Evolutionary conservation across 2,113 vertebrate genomes (phyloP), one percentile per base, ranked within the genome.

Genomic region (Sorex araneus): DNA sequence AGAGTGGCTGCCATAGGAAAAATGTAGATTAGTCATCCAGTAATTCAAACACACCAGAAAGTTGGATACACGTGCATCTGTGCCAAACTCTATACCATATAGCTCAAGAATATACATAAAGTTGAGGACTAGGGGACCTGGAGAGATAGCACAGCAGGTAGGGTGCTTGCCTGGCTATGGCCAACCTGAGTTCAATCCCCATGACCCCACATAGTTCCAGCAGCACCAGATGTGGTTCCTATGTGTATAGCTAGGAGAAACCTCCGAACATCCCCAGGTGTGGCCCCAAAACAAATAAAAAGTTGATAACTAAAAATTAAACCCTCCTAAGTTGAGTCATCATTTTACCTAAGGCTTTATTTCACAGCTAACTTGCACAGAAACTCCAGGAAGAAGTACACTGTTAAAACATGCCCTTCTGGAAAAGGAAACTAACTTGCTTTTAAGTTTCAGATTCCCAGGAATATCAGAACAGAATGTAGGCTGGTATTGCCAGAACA

Each of bases 381-480:
- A 84, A 16, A 43, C 28, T 19, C 47, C 28, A 40, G 15, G 10
- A 34, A 71, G 21, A 66, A 80, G 73, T 30, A 19, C 2, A 16
- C 19, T n/a, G 27, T 25, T 81, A 57, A 32, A 76, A 34, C 2
- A 0, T 36, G 10, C 1, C 36, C 6, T 71, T 76, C 47, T 69
- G 63, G 79, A 89, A 93, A 71, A 70, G 18, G 67, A 90, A 92
- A 91, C 81, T 32, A 36, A 77, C 21, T 75, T 36, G n/a, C 34
- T 92, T 15, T 69, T 27, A 32, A 13, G 45, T 83, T 95, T 89
- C 71, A n/a, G 4, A 30, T 57, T 8, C 0, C 1, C 54, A 2
- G 2, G 47, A 83, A 25, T 15, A 50, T 60, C 12, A 45, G 40
- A 54, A 10, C 28, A 64, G 57, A 16, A 47, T 25, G 6, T 50